A percentile compares a stretch with the other conserved stretches of the same genome.
These are phyloP conservation scores for Oryzias woworae DNA, from an alignment of 2,113 vertebrate genomes.

Conservation along the genomic window DNA sequence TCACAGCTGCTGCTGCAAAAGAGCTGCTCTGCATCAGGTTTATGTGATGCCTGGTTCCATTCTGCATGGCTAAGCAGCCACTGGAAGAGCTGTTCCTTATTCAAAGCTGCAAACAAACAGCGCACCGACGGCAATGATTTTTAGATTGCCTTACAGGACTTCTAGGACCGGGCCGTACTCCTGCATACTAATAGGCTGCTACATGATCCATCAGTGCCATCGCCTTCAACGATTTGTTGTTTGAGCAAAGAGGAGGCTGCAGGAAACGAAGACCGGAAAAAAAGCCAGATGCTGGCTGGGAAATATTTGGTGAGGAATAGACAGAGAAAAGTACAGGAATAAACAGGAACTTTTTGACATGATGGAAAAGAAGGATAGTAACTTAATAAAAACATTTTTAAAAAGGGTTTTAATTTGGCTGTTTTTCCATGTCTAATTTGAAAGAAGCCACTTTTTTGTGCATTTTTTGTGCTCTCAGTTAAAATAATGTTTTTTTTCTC, in stretches of 20 bases:
- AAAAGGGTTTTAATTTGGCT: background rate
- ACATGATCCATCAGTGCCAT: conserved; percentile 34
- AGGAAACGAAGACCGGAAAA: background rate
- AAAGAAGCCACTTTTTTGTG: background rate
- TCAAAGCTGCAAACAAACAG: conserved; percentile 8
- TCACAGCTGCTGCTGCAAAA: background rate
- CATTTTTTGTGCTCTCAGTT: background rate
- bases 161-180: conserved; percentile 12
- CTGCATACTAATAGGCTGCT: conserved; percentile 39
- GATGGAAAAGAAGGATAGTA: background rate
- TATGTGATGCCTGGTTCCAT: conserved; percentile 3
- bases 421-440: background rate
- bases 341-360: background rate
- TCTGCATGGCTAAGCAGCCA: conserved; percentile 25
- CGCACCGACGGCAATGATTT: conserved; percentile 17
- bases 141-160: conserved; percentile 26
- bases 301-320: background rate
- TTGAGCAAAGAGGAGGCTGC: conserved; percentile 12
- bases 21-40: background rate
- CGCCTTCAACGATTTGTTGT: conserved; percentile 40
- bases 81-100: conserved; percentile 9
- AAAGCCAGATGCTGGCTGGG: background rate
- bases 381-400: background rate
- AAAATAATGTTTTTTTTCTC: no score
- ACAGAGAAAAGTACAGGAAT: background rate